Conservation (phyloP, 2,113 vertebrate genomes). For the Athene cunicularia region DNA sequence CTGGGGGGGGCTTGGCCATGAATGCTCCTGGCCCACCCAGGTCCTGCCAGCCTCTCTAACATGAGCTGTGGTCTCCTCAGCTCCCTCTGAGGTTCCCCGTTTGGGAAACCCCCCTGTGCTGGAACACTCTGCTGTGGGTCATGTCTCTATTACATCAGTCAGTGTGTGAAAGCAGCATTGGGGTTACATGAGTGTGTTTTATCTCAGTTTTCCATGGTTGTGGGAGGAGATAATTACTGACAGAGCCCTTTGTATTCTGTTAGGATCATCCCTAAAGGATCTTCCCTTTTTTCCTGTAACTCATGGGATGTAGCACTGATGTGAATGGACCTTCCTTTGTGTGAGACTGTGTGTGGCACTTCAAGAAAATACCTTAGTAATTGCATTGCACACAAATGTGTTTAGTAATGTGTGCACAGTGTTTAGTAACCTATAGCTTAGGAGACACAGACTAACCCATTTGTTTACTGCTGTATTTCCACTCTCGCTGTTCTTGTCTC, state of each 20-base stretch:
- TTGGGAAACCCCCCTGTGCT: no score
- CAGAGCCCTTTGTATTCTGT: not conserved
- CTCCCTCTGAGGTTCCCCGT: no score
- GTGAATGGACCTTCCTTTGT: not conserved
- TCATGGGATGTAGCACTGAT: not conserved
- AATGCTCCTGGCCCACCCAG: no score
- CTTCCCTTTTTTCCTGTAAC: not conserved
- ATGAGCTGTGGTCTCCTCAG: no score
- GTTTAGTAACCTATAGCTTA: not conserved
- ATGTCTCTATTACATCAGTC: not conserved
- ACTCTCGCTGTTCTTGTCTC: not conserved
- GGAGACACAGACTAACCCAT: not conserved
- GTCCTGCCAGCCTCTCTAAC: no score
- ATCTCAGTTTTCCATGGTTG: not conserved
- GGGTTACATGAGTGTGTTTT: not conserved
- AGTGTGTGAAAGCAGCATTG: not conserved
- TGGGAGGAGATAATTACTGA: not conserved
- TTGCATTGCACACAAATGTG: not conserved
- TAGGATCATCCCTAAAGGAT: not conserved
- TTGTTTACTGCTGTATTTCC: not conserved
- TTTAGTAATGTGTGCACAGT: not conserved
- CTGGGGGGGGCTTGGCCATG: no score
- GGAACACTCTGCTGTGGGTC: no score
- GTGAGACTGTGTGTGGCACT: not conserved
- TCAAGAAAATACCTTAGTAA: not conserved